Evolutionary conservation across 2,888 invertebrate species (phyloP).

Genomic region (Tinea semifulvella): DNA sequence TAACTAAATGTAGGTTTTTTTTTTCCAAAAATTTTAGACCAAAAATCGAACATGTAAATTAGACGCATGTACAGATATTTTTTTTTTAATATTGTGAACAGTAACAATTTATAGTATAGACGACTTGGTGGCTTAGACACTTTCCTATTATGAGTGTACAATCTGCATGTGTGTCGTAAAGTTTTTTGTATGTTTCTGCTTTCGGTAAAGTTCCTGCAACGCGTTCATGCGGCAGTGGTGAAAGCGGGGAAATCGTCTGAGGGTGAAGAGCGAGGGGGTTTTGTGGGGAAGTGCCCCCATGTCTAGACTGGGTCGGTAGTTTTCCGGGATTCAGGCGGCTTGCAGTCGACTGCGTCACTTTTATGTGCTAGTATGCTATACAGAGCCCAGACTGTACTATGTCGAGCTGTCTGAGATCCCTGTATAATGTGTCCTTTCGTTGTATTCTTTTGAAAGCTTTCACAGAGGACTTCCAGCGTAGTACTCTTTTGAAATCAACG

Average conservation of each 20-base stretch:
- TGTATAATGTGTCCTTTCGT: slow-evolving; percentile 4
- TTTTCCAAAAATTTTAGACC: too few relatives aligned
- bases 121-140: too few relatives aligned
- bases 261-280: slow-evolving; percentile 27
- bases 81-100: too few relatives aligned
- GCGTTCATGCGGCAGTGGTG: slow-evolving; percentile 20
- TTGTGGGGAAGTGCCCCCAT: slow-evolving; percentile 60
- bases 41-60: too few relatives aligned
- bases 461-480: too few relatives aligned
- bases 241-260: slow-evolving; percentile 32
- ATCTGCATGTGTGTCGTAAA: too few relatives aligned
- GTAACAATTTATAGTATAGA: too few relatives aligned
- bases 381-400: not conserved
- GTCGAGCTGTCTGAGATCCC: slow-evolving; percentile 10
- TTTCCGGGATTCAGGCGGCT: slow-evolving; percentile 65
- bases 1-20: too few relatives aligned
- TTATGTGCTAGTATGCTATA: slow-evolving; percentile 25
- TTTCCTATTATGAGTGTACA: too few relatives aligned
- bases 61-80: too few relatives aligned
- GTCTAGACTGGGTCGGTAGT: slow-evolving; percentile 70
- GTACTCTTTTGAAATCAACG: too few relatives aligned
- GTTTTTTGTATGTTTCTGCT: slow-evolving; percentile 3
- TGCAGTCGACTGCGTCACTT: slow-evolving; percentile 49
- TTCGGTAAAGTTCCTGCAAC: slow-evolving; percentile 9
- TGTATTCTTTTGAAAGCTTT: slow-evolving; percentile 11